Evolutionary conservation across 2,888 invertebrate species (phyloP).

Genomic region (Pseudolycoriella hygida): DNA sequence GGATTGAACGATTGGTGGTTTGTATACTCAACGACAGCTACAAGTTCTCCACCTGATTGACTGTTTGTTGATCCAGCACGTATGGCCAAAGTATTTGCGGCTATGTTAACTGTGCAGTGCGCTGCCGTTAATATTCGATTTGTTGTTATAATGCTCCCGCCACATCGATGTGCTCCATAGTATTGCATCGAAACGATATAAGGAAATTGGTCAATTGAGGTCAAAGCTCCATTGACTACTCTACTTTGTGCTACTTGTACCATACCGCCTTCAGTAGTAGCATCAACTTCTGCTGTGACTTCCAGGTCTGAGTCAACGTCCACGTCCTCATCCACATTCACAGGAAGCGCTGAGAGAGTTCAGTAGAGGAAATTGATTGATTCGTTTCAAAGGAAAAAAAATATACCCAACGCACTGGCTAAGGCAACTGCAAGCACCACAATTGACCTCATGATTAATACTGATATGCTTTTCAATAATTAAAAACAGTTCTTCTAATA

Average conservation of each 20-base stretch:
- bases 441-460: too few species aligned
- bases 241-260: slow-evolving; percentile 17
- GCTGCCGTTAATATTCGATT: slow-evolving; percentile 39
- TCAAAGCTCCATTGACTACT: slow-evolving; percentile 20
- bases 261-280: background rate
- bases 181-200: slow-evolving; percentile 20
- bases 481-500: too few species aligned
- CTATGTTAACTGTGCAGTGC: slow-evolving; percentile 31
- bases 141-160: slow-evolving; percentile 33
- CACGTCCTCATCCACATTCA: too few species aligned
- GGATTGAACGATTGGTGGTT: slow-evolving; percentile 31
- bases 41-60: slow-evolving; percentile 19
- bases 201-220: slow-evolving; percentile 16
- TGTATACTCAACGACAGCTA: slow-evolving; percentile 26
- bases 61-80: slow-evolving; percentile 35
- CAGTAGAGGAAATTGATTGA: too few species aligned
- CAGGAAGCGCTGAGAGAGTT: too few species aligned
- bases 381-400: too few species aligned
- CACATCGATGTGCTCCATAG: slow-evolving; percentile 34
- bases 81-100: slow-evolving; percentile 17
- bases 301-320: too few species aligned
- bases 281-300: too few species aligned
- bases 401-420: too few species aligned
- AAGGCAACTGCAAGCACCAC: too few species aligned
- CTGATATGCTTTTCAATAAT: too few species aligned